Evolutionary conservation across 2,113 vertebrate genomes (phyloP).

Genomic region (Pygathrix nemaeus): DNA sequence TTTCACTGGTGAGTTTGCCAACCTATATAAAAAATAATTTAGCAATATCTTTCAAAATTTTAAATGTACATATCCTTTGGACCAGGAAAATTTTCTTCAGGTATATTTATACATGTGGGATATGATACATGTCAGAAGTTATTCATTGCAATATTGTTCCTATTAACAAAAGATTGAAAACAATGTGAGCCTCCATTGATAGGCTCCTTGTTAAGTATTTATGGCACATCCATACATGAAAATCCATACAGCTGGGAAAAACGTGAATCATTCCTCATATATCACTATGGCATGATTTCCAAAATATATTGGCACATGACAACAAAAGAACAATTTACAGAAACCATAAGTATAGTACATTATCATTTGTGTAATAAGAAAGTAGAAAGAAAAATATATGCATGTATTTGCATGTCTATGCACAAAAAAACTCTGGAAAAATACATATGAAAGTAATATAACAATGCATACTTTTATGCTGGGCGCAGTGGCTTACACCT

Average conservation of each 20-base stretch:
- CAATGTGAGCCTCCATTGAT: background rate
- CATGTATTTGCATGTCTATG: background rate
- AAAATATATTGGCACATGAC: background rate
- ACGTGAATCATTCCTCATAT: background rate
- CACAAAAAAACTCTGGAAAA: background rate
- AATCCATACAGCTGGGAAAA: background rate
- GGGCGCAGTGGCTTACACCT: too few relatives aligned
- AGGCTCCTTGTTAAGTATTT: background rate
- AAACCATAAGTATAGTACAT: background rate
- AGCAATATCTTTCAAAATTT: background rate
- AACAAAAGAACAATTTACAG: background rate
- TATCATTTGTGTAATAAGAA: background rate
- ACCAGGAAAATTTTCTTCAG: background rate
- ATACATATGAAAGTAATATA: background rate
- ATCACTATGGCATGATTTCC: background rate
- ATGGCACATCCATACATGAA: background rate
- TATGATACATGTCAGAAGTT: background rate
- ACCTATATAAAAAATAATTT: background rate
- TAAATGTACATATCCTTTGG: background rate
- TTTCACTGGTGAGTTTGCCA: background rate
- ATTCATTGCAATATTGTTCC: background rate
- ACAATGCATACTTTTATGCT: background rate
- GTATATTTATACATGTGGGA: background rate
- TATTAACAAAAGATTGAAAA: background rate
- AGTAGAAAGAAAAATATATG: background rate